Conservation (phyloP, 1,140 invertebrate species). For the Amphibalanus amphitrite region DNA sequence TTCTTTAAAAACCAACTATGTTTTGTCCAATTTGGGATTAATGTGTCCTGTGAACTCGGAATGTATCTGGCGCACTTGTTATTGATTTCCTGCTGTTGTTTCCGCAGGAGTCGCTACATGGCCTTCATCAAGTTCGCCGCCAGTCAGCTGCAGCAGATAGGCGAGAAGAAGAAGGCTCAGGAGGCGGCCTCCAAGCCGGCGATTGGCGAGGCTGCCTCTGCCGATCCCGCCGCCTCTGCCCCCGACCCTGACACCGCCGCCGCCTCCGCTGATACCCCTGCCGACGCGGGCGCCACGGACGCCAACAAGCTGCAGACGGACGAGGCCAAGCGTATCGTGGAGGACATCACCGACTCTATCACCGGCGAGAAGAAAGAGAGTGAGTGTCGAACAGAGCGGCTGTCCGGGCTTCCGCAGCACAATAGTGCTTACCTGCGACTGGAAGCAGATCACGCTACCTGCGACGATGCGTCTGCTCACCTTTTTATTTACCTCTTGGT, state of each 20-base stretch:
- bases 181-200: slow-evolving; percentile 9
- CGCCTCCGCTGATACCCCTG: slow-evolving; percentile 5
- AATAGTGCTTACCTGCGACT: no score
- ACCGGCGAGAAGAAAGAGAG: slow-evolving; percentile 59
- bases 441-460: no score
- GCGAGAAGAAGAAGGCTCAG: slow-evolving; percentile 34
- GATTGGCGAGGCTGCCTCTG: no score
- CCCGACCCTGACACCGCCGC: background rate
- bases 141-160: slow-evolving; percentile 76
- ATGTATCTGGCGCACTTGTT: no score
- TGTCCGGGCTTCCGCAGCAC: no score
- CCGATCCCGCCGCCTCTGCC: no score
- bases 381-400: background rate
- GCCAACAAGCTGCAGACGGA: slow-evolving; percentile 37
- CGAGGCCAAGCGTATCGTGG: slow-evolving; percentile 80
- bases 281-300: slow-evolving; percentile 12
- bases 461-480: no score
- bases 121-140: slow-evolving; percentile 92
- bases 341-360: slow-evolving; percentile 64
- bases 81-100: background rate
- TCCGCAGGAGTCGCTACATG: slow-evolving; percentile 52
- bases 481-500: no score
- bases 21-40: no score
- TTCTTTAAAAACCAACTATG: no score
- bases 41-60: no score